These are phyloP conservation scores for Sander lucioperca DNA, from an alignment of 2,113 vertebrate genomes.

Conservation along the genomic window DNA sequence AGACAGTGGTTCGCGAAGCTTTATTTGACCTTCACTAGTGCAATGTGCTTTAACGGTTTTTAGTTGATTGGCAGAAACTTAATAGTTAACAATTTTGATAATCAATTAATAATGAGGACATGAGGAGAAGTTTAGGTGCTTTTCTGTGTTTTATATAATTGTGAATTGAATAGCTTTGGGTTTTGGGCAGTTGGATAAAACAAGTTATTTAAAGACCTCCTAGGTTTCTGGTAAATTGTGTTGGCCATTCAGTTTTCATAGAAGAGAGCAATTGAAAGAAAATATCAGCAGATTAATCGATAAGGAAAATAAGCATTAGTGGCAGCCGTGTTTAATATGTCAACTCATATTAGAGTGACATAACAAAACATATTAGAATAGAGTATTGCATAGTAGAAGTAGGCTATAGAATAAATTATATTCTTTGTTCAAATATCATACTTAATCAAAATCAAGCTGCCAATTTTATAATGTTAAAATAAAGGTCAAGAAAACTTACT, in stretches of 20 bases:
- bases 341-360: too few relatives aligned
- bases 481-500: neutral
- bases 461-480: neutral
- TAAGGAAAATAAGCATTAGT: neutral
- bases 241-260: neutral
- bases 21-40: too few relatives aligned
- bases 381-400: neutral
- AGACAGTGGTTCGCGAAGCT: too few relatives aligned
- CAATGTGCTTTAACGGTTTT: neutral
- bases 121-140: neutral
- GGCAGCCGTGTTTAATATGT: too few relatives aligned
- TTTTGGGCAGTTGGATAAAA: neutral
- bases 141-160: neutral
- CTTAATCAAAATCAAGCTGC: neutral
- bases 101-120: neutral
- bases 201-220: neutral
- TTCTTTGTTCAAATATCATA: neutral
- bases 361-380: too few relatives aligned
- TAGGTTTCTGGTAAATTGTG: neutral
- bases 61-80: neutral
- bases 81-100: neutral
- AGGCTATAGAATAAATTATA: neutral
- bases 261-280: neutral
- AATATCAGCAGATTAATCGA: neutral
- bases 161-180: neutral